Evolutionary conservation across 2,888 invertebrate genomes (phyloP).

Genomic region (Camponotus fellah): DNA sequence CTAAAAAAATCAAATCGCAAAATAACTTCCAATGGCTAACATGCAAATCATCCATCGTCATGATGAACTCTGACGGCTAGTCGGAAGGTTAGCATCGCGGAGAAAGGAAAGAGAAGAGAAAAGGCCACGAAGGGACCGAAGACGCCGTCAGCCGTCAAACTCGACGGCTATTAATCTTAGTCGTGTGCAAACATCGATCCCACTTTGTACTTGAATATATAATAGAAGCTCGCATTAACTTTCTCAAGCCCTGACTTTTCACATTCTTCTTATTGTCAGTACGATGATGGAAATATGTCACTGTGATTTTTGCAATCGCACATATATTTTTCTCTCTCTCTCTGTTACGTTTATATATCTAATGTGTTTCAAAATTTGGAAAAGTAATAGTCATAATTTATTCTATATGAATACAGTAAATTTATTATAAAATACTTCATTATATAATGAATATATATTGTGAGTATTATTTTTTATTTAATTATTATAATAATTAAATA

Average conservation of each 20-base stretch:
- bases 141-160: constrained; percentile 72
- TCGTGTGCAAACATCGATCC: constrained; percentile 76
- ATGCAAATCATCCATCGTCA: constrained; percentile 56
- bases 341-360: neutral
- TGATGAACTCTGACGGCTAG: constrained; percentile 40
- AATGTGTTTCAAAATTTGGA: too few species aligned
- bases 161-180: constrained; percentile 78
- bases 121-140: constrained; percentile 66
- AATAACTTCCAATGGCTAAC: constrained; percentile 44
- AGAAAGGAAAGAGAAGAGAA: constrained; percentile 28
- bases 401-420: too few species aligned
- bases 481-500: too few species aligned
- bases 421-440: too few species aligned
- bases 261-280: neutral
- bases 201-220: constrained; percentile 63
- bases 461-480: too few species aligned
- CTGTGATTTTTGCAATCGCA: constrained; percentile 28
- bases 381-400: too few species aligned
- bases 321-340: neutral
- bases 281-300: neutral
- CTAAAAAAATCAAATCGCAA: constrained; percentile 39
- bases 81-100: constrained; percentile 35
- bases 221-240: constrained; percentile 51
- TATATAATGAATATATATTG: too few species aligned
- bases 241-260: constrained; percentile 32